phyloP scores from a whole-genome alignment of 2,797 vertebrate species.

The Xenops minutus region DNA sequence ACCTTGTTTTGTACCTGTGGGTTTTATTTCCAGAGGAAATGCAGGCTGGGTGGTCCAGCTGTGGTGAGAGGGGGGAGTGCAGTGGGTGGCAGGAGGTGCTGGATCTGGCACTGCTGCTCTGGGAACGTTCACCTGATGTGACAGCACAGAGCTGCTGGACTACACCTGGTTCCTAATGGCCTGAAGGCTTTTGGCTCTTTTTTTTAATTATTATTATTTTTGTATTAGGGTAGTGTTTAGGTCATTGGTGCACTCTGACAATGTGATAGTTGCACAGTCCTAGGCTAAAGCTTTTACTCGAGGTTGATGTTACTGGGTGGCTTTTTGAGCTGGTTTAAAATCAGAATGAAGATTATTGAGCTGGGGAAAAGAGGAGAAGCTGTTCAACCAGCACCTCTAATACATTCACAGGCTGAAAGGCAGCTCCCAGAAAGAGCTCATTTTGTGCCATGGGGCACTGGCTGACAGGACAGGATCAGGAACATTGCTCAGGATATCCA shows the following conservation, averaged over 20 bases:
- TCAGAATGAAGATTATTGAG: not conserved
- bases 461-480: constrained; percentile 16
- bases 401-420: not conserved
- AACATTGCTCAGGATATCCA: not conserved
- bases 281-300: not conserved
- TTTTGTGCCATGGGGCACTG: not conserved
- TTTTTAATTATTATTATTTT: no score
- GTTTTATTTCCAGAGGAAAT: not conserved
- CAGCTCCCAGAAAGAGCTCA: not conserved
- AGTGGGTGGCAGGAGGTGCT: not conserved
- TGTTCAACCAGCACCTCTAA: not conserved
- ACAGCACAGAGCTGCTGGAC: not conserved
- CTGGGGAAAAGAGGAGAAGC: not conserved
- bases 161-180: not conserved
- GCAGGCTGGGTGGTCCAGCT: not conserved
- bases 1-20: not conserved
- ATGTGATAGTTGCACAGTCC: not conserved
- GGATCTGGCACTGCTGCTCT: not conserved
- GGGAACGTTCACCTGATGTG: not conserved
- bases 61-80: not conserved
- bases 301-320: not conserved
- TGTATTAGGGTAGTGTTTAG: not conserved
- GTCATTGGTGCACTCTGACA: not conserved
- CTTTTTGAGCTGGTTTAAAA: not conserved
- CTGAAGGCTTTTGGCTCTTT: not conserved